Percentiles rank a stretch among this genome's conserved stretches.
Evolutionary conservation across 2,888 invertebrate species (phyloP).

Genomic region (Oxycera nigricornis): DNA sequence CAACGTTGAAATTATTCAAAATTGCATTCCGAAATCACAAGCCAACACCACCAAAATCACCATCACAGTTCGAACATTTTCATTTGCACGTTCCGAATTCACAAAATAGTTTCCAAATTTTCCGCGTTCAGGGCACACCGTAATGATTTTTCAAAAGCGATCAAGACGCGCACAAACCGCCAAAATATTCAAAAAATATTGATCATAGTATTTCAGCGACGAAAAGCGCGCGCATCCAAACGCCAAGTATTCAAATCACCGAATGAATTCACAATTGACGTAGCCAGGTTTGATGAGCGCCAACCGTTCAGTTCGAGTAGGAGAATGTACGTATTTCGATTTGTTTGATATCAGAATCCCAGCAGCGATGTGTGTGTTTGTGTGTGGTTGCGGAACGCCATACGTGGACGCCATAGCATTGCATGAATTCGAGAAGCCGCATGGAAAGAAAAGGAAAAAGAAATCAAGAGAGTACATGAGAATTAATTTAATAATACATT

Average conservation of each 20-base stretch:
- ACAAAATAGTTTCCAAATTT: neutral
- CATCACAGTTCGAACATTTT: slow-evolving; percentile 1
- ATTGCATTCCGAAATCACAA: slow-evolving; percentile 7
- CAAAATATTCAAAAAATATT: slow-evolving; percentile 13
- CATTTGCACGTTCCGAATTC: neutral
- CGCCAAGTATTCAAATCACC: slow-evolving; percentile 20
- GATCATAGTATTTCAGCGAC: neutral
- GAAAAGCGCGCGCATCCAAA: slow-evolving; percentile 34
- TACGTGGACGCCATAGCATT: neutral
- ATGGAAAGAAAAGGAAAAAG: slow-evolving; percentile 30
- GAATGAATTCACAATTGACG: slow-evolving; percentile 38
- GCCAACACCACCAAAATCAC: neutral
- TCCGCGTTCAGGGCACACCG: neutral
- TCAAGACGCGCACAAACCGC: neutral
- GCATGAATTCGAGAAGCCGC: neutral
- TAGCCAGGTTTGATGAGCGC: slow-evolving; percentile 24
- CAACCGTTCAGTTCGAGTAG: neutral
- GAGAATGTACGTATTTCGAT: neutral
- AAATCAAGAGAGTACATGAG: slow-evolving; percentile 20
- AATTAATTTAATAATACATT: slow-evolving; percentile 27
- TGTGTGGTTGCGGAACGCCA: neutral
- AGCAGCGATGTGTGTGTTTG: neutral
- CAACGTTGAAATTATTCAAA: neutral
- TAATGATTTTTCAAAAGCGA: neutral
- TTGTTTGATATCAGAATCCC: neutral